Evolutionary conservation across 2,113 vertebrate genomes (phyloP), one percentile per base, ranked within the genome.

Genomic region (Dasyprocta punctata): DNA sequence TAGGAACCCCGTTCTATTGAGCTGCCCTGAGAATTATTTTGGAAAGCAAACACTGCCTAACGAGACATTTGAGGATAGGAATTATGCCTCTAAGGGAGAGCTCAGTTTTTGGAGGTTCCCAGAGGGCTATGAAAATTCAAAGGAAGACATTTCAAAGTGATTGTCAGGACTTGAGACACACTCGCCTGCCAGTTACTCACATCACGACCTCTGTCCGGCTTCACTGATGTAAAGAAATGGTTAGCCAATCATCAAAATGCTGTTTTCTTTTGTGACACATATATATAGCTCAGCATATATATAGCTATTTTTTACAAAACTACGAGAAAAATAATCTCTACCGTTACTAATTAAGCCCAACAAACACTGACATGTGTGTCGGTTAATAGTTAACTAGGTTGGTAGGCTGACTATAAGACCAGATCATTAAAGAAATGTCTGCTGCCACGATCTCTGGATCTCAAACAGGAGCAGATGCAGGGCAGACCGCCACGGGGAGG

Each of bases 371-470:
- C 52, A 36, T 54, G 52, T 14, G 28, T 24, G 36, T 30, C 30
- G 24, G 47, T 71, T 92, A 84, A 38, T 38, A 77, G 85, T 92
- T 94, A 96, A 93, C 75, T 26, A 47, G 30, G 63, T n/a, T 19
- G 2, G 44, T 1, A 90, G 49, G 89, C 36, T 83, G 75, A 95
- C 22, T 71, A n/a, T n/a, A 75, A 24, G 6, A 38, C 33, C 65
- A 44, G 44, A 93, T 33, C 88, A 80, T 83, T 86, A 75, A 41
- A 67, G 4, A 95, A n/a, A 12, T 17, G 7, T 87, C 44, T 82
- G 60, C 33, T 78, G 85, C 60, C 73, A 77, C 69, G 85, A 87
- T 63, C 92, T 87, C 20, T 77, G 88, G 84, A 84, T 63, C 77
- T 30, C 44, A 60, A 75, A 33, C n/a, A 30, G 60, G 36, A 96